Base-by-base conservation (phyloP, 2,888 invertebrate genomes). In the Liodrosophila aerea region DNA sequence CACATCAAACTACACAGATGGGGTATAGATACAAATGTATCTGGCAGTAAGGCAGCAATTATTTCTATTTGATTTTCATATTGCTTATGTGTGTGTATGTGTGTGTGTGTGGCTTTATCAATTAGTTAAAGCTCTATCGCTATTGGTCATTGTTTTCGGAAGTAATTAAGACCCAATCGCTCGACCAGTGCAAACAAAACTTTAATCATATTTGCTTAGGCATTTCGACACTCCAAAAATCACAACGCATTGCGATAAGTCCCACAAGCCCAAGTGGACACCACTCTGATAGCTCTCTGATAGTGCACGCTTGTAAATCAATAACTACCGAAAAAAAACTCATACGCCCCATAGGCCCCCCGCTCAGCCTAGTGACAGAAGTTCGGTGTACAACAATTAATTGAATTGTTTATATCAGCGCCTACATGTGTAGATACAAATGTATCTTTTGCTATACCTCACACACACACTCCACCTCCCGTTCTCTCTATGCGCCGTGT, bases 131-230 rank as follows among this genome's bases (percentile, higher is more conserved):
- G 61, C 62, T 62, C 56, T 62, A 76, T 62, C 69, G 60, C 61
- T 44, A 57, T 82, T 68, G 71, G 65, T 72, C 82, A 76, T 83
- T 81, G 86, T 81, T 80, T 80, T 83, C 86, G 83, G 85, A 83
- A 85, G 83, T 78, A 83, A 83, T 83, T 83, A 86, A 85, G 80
- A 76, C 73, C 69, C 83, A 85, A 83, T 83, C 85, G 78, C 47
- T 47, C 58, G 77, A 46, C 40, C 64, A 66, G 58, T 51, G 83
- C 66, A 85, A 80, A 80, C 61, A 80, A 54, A 82, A 68, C 83
- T 76, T 73, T 67, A 82, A 82, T 84, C 86, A 82, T 82, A 82
- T 82, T 82, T 82, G 72, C 67, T 85, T 85, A 69, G 76, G 85
- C 85, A 59, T 78, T 80, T 83, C 81, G 80, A 81, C 78, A 84